Evolutionary conservation across 2,113 vertebrate species (phyloP), one percentile per base, ranked within the genome.

Genomic region (Oreochromis aureus): DNA sequence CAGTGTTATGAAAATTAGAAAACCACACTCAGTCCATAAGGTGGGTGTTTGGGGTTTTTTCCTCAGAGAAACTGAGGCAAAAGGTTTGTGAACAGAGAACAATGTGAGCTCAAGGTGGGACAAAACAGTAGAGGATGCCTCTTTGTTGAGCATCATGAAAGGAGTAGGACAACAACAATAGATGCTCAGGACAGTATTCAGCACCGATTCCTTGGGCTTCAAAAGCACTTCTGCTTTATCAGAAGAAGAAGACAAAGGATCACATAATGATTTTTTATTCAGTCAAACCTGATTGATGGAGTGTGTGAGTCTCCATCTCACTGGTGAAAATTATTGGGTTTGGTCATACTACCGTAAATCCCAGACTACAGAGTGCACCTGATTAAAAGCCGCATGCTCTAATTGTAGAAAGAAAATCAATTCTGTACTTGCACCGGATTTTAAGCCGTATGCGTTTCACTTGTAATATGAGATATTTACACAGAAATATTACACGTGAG

Each of bases 41-140:
- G 1, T 76, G 2, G 22, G 69, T 73, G 10, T 73, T 44, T 44
- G 19, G 59, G 63, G 12, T 0, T 0, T 6, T 41, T 71, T 73
- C 24, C 16, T 27, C 13, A 73, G 13, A 73, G 15, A 46, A 73
- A 73, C 22, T 46, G 2, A 76, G 22, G 22, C 24, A 51, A 56
- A 59, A 34, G 16, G 11, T 27, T 34, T 76, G 51, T 32, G 46
- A 46, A 46, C 19, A 16, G 58, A 48, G 56, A 82, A 61, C 56
- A 82, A 63, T 51, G 58, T 24, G 10, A 69, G 24, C 39, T 59
- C 39, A 61, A 1, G 32, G 32, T 1, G n/a, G 58, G 5, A 11
- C 2, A 59, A 76, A 76, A 54, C 9, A 76, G 69, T 19, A 30
- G 18, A 30, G 71, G 5, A 32, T 10, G 32, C 11, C 55, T 55